phyloP scores from a whole-genome alignment of 1,140 invertebrate species.

The Spodoptera frugiperda region DNA sequence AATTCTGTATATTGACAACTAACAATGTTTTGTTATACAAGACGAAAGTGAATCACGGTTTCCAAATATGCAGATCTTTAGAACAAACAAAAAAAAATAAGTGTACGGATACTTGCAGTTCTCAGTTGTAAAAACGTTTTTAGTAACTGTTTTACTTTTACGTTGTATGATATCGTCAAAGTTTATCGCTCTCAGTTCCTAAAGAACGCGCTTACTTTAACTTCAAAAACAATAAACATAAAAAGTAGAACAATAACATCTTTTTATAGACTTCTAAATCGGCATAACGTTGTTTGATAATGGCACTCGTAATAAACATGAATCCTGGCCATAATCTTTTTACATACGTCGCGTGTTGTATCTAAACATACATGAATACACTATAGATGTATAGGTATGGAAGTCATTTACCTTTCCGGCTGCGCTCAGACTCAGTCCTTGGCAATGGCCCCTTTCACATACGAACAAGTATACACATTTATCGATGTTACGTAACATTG shows the following conservation, averaged over 20 bases:
- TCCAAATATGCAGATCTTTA: too few relatives aligned
- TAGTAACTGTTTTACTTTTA: constrained; percentile 32
- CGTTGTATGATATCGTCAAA: constrained; percentile 31
- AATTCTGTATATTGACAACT: too few relatives aligned
- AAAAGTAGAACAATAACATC: constrained; percentile 44
- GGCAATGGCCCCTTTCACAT: constrained; percentile 79
- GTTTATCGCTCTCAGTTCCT: constrained; percentile 33
- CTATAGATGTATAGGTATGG: constrained; percentile 50
- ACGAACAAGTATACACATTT: constrained; percentile 67
- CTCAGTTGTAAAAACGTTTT: constrained; percentile 19
- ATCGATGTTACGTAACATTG: constrained; percentile 76
- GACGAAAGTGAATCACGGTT: too few relatives aligned
- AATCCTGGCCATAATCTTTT: constrained; percentile 18
- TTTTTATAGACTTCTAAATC: constrained; percentile 38
- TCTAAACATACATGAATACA: constrained; percentile 51
- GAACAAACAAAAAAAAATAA: neutral
- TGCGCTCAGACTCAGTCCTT: constrained; percentile 73
- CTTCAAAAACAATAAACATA: constrained; percentile 45
- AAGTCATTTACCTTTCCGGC: constrained; percentile 76
- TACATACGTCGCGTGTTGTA: constrained; percentile 30
- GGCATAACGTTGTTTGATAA: constrained; percentile 36
- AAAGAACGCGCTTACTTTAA: constrained; percentile 32
- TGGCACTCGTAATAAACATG: constrained; percentile 29
- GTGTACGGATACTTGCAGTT: too few relatives aligned
- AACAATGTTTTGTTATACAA: too few relatives aligned